phyloP scores from a whole-genome alignment of 2,888 invertebrate species.

The Epinotia demarniana region DNA sequence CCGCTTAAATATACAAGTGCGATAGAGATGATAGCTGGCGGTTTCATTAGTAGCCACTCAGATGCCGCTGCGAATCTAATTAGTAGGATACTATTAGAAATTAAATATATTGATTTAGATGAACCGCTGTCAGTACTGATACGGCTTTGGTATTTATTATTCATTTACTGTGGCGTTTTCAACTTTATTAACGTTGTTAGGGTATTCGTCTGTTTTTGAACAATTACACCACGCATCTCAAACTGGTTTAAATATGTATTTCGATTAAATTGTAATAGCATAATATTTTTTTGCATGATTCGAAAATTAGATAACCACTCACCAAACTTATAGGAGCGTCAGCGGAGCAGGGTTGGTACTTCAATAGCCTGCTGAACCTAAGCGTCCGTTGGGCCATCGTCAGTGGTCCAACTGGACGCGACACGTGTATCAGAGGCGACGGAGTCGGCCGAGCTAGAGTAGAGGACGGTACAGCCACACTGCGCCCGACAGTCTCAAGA shows the following conservation, averaged over 20 bases:
- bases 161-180: neutral
- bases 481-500: constrained; percentile 87
- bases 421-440: constrained; percentile 74
- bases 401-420: constrained; percentile 82
- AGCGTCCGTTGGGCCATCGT: constrained; percentile 89
- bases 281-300: neutral
- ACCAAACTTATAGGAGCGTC: constrained; percentile 77
- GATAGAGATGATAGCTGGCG: too few species aligned
- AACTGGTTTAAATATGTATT: too few species aligned
- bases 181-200: neutral
- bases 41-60: too few species aligned
- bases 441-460: constrained; percentile 72
- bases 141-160: too few species aligned
- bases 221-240: too few species aligned
- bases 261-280: neutral
- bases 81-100: neutral
- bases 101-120: neutral
- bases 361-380: constrained; percentile 87
- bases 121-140: neutral
- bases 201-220: neutral
- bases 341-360: constrained; percentile 86
- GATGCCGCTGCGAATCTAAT: neutral
- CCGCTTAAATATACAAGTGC: too few species aligned
- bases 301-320: constrained; percentile 57
- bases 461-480: constrained; percentile 75